Evolutionary conservation across 1,140 invertebrate species (phyloP), one percentile per base, ranked within the genome.

Genomic region (Kradibia gibbosae): DNA sequence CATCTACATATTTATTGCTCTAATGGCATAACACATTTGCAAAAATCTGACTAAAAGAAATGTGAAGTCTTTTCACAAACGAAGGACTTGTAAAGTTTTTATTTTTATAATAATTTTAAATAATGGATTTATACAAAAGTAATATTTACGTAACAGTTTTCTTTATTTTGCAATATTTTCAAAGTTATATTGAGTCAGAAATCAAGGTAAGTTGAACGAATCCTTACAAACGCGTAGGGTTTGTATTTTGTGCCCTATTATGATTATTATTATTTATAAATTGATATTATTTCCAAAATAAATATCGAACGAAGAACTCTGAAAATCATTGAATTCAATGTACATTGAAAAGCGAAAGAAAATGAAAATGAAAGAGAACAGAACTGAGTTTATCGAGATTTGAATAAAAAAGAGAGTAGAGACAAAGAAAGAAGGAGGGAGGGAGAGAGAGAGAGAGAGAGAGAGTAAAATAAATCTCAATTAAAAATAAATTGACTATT

Each of bases 1-100:
- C n/a, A 81, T 57, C 65, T 77, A 76, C 71, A 73, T 31, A 57
- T 55, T 81, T 76, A 81, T 81, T 81, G 80, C 80, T 76, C 73
- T 77, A 74, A 81, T 20, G 50, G 80, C 48, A 17, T 75, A 74
- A 74, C 57, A 55, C 55, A 53, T 81, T 65, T 75, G 53, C 74
- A 45, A 67, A 75, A 53, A 65, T 36, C 45, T 39, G 74, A 75
- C 60, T 67, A 10, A 53, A 81, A 75, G 60, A 75, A 55, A 13
- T 74, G 75, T 65, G 36, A 17, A 73, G 28, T 71, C 72, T 31
- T 70, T 65, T 67, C 34, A 20, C 7, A 11, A 79, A 60, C 31
- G 48, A 20, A 8, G 55, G 65, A 45, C 28, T 80, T 74, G 55
- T 45, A 74, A 74, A 57, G 34, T 65, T 57, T 60, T 45, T 8